Evolutionary conservation across 2,797 vertebrate species (phyloP).

Genomic region (Lepus townsendii): DNA sequence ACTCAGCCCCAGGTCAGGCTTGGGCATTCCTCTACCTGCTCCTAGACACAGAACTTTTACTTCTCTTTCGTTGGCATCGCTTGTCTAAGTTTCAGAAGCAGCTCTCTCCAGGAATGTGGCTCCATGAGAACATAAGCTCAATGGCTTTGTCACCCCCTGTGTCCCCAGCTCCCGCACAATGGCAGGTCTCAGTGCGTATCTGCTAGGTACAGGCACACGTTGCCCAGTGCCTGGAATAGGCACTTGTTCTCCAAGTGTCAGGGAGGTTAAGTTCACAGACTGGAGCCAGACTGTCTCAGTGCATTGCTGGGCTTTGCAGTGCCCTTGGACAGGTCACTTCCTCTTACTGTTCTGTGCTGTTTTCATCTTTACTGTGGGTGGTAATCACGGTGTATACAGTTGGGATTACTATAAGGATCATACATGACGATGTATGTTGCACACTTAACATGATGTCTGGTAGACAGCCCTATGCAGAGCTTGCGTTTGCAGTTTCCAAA

Average conservation of each 20-base stretch:
- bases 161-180: background rate
- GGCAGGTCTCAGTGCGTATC: background rate
- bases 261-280: conserved; percentile 2
- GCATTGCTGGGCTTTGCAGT: background rate
- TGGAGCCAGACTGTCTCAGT: conserved; percentile 48
- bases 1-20: background rate
- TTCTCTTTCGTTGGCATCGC: fast-evolving
- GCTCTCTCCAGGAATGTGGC: background rate
- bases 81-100: background rate
- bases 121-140: no score
- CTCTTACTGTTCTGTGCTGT: background rate
- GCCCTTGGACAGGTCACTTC: background rate
- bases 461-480: fast-evolving
- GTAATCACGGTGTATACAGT: background rate
- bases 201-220: background rate
- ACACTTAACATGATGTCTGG: background rate
- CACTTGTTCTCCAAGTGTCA: background rate
- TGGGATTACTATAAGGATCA: background rate
- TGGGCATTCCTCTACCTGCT: fast-evolving
- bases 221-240: background rate
- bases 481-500: background rate
- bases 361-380: background rate
- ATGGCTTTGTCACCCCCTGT: background rate
- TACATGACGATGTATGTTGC: fast-evolving
- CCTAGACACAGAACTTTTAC: background rate